Base-by-base conservation (phyloP, 2,113 vertebrate genomes). In the Neolamprologus tretocephalus region DNA sequence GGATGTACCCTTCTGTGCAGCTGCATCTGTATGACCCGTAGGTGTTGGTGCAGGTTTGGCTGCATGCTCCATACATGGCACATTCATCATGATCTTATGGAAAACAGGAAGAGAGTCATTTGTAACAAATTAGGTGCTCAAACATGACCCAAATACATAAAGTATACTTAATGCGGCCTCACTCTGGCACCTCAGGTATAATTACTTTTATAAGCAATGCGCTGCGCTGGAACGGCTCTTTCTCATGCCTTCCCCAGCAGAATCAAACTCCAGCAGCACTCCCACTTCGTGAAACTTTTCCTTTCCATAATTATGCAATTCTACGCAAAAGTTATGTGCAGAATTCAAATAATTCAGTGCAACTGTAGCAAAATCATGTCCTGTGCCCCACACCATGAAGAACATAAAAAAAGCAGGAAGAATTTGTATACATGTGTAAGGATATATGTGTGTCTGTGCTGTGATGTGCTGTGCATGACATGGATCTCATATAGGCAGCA, bases 1-100 rank as follows among this genome's bases (percentile, higher is more conserved):
- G 96, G 54, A 98, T 89, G 49, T 97, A 99, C 86, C 99, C 98
- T 14, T 99, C 98, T 89, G 97, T 96, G 93, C 99, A 99, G 92
- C 97, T 97, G 95, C 99, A 99, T 28, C 91, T 86, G 89, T 98
- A 99, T 6, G 99, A 98, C 86, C 99, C 99, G 1, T 97, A 96
- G 31, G 97, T 98, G 94, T 99, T 99, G 19, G 83, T 86, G 93
- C 99, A 99, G 86, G 89, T 97, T 96, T 99, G 99, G 96, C 98
- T 99, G 68, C 99, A 99, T 19, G 95, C 95, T 23, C 98, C 99
- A 37, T 99, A 99, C 3, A 71, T 86, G 80, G 96, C 90, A 83
- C 99, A 99, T 96, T 99, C 99, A 96, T 99, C 97, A 96, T 97
- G 93, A 96, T 99, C 99, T 99, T 93, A 94, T 94, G 95, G 86